phyloP scores from a whole-genome alignment of 2,797 vertebrate species.

The Phoeniculus purpureus region DNA sequence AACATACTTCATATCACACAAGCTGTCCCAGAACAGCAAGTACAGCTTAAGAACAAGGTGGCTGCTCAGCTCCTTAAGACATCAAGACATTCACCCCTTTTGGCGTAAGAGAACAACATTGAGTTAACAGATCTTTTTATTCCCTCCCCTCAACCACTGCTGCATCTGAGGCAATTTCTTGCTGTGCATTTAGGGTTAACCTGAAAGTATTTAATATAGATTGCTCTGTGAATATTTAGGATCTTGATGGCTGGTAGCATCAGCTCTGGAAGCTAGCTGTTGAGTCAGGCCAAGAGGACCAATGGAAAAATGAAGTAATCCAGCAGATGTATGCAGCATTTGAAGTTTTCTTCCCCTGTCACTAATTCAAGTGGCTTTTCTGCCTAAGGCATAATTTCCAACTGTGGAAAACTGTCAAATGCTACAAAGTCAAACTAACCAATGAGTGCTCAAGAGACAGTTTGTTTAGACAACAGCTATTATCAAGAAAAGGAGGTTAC shows the following conservation, averaged over 20 bases:
- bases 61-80: background rate
- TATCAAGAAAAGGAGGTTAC: background rate
- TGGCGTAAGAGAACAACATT: background rate
- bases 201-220: background rate
- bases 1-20: background rate
- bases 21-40: background rate
- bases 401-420: background rate
- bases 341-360: background rate
- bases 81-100: background rate
- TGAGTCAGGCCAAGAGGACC: background rate
- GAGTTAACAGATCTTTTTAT: background rate
- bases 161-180: background rate
- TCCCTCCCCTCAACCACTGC: fast-evolving
- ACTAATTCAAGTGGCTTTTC: background rate
- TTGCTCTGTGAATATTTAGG: background rate
- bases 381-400: background rate
- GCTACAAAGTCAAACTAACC: background rate
- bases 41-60: background rate
- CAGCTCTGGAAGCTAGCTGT: background rate
- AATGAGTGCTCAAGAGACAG: background rate
- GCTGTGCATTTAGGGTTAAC: background rate
- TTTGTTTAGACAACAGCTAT: background rate
- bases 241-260: background rate
- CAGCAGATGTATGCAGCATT: background rate
- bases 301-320: background rate